phyloP scores from a whole-genome alignment of 2,888 invertebrate species.

The Cloeon dipterum region DNA sequence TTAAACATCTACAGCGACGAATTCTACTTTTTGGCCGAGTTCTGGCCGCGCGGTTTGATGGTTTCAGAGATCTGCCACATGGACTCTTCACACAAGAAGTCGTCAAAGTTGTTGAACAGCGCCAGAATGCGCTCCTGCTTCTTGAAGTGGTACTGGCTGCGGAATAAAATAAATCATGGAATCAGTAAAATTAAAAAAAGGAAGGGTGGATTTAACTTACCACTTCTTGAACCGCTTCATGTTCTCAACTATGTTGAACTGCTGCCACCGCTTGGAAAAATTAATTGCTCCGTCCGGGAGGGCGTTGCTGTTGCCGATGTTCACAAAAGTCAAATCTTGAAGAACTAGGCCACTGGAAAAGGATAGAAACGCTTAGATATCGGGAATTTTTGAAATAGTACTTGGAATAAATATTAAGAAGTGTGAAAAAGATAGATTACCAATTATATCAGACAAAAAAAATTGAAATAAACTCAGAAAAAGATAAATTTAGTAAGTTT shows the following conservation, averaged over 20 bases:
- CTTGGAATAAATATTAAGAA: too few species aligned
- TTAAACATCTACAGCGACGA: too few species aligned
- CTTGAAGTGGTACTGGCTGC: slow-evolving; percentile 76
- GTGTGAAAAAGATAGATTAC: too few species aligned
- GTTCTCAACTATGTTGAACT: slow-evolving; percentile 92
- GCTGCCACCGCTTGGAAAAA: slow-evolving; percentile 97
- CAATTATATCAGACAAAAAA: too few species aligned
- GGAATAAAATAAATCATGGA: slow-evolving; percentile 12
- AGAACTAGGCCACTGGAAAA: slow-evolving; percentile 74
- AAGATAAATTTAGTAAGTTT: too few species aligned
- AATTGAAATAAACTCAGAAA: too few species aligned
- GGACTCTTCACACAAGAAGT: slow-evolving; percentile 86
- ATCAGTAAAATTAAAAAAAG: background rate
- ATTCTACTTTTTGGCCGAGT: slow-evolving; percentile 11
- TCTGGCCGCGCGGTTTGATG: slow-evolving; percentile 72
- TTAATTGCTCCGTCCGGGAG: slow-evolving; percentile 72
- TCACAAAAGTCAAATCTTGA: slow-evolving; percentile 96
- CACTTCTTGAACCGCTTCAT: slow-evolving; percentile 95
- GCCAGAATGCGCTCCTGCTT: slow-evolving; percentile 81
- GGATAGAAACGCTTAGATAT: slow-evolving; percentile 7
- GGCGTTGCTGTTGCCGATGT: slow-evolving; percentile 87
- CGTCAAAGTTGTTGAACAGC: slow-evolving; percentile 93
- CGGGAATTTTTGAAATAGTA: too few species aligned
- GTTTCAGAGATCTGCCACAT: slow-evolving; percentile 97
- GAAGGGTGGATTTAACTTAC: slow-evolving; percentile 28